phyloP scores from a whole-genome alignment of 2,113 vertebrate species.

The Craseonycteris thonglongyai region DNA sequence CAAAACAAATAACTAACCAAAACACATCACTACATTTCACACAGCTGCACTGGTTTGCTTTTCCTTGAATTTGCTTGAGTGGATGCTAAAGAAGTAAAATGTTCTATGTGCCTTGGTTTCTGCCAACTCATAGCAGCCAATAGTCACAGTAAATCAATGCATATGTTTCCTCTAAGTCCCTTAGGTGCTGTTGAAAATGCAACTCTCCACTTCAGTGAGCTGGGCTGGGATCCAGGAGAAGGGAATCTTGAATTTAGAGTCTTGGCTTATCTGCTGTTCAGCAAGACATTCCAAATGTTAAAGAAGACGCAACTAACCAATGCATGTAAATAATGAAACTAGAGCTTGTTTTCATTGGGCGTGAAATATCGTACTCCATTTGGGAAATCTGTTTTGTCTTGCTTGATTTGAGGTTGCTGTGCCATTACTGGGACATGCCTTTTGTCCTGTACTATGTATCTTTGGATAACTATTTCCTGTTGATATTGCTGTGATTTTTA shows the following conservation, averaged over 20 bases:
- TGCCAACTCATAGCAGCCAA: conserved; percentile 10
- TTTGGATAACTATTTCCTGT: neutral
- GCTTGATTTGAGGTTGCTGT: neutral
- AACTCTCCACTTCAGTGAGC: conserved; percentile 29
- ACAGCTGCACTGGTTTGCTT: neutral
- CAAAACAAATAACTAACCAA: neutral
- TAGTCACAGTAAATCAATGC: conserved; percentile 28
- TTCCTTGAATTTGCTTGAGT: neutral
- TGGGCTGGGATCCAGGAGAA: conserved; percentile 43
- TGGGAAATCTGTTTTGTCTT: neutral
- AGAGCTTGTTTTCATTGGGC: neutral
- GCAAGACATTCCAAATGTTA: conserved; percentile 22
- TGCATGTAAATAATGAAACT: neutral
- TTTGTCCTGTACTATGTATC: neutral
- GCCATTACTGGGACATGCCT: neutral
- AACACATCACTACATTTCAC: neutral
- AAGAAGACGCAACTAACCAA: conserved; percentile 14
- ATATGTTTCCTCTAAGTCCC: conserved; percentile 23
- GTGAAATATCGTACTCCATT: neutral
- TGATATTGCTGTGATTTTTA: neutral
- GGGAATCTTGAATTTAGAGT: conserved; percentile 53
- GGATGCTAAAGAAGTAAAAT: neutral
- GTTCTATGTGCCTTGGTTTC: conserved; percentile 36
- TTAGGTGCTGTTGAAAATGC: conserved; percentile 42
- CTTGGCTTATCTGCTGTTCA: neutral